Evolutionary conservation across 2,888 invertebrate genomes (phyloP).

Genomic region (Fabriciana adippe): DNA sequence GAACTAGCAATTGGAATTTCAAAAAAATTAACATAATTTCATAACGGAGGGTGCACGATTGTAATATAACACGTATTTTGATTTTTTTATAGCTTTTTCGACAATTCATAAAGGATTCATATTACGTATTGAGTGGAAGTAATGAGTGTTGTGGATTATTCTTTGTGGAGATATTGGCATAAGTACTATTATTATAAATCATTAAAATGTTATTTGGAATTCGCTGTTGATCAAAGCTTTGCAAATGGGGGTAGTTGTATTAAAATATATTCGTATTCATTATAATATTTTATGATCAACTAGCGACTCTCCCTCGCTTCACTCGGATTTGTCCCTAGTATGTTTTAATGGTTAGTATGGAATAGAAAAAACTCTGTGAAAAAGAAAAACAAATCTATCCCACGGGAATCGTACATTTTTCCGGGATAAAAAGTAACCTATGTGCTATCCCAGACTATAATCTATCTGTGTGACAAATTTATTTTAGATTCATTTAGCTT

Average conservation of each 20-base stretch:
- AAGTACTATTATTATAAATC: constrained; percentile 14
- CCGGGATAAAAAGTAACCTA: too few relatives aligned
- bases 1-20: constrained; percentile 27
- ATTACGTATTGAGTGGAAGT: constrained; percentile 53
- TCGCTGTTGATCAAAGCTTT: constrained; percentile 14
- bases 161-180: constrained; percentile 12
- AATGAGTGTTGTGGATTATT: constrained; percentile 11
- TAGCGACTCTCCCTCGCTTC: too few relatives aligned
- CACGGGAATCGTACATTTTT: too few relatives aligned
- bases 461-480: too few relatives aligned
- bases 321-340: too few relatives aligned
- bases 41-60: constrained; percentile 72
- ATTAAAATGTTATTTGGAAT: constrained; percentile 18
- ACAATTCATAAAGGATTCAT: constrained; percentile 52
- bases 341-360: too few relatives aligned
- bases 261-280: neutral
- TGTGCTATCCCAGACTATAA: too few relatives aligned
- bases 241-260: neutral
- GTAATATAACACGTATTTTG: constrained; percentile 71
- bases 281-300: neutral
- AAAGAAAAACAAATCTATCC: too few relatives aligned
- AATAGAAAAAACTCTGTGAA: too few relatives aligned
- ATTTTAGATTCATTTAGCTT: too few relatives aligned
- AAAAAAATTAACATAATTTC: constrained; percentile 71
- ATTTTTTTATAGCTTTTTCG: constrained; percentile 62